phyloP scores from a whole-genome alignment of 2,888 invertebrate genomes.

The Caenorhabditis drosophilae region DNA sequence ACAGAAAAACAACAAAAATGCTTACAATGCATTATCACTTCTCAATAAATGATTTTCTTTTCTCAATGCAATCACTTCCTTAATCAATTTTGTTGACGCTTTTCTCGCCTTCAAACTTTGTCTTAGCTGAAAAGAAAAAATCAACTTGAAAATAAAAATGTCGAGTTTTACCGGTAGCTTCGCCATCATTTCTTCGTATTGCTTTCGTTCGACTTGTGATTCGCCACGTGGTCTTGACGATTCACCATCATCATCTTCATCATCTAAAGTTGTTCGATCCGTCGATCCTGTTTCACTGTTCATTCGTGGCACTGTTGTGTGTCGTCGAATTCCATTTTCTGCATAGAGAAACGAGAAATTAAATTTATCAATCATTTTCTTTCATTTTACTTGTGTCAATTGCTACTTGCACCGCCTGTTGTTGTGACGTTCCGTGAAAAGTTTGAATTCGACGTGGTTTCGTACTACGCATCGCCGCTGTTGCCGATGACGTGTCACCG shows the following conservation, averaged over 20 bases:
- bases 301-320: conserved; percentile 50
- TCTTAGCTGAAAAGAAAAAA: too few relatives aligned
- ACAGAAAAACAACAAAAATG: conserved; percentile 1
- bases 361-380: conserved; percentile 1
- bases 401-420: background rate
- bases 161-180: too few relatives aligned
- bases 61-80: conserved; percentile 34
- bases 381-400: background rate
- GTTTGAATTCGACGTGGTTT: conserved; percentile 47
- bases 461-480: background rate
- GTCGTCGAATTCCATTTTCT: conserved; percentile 44
- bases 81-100: conserved; percentile 36
- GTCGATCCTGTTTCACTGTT: conserved; percentile 16
- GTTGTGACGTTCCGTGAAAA: conserved; percentile 45
- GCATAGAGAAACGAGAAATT: conserved; percentile 8
- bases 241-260: conserved; percentile 15
- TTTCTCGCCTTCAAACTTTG: conserved; percentile 19
- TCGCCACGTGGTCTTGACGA: conserved; percentile 11
- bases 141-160: too few relatives aligned
- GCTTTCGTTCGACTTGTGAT: conserved; percentile 19
- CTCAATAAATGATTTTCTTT: conserved; percentile 29
- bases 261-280: conserved; percentile 14
- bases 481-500: background rate
- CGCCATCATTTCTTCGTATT: conserved; percentile 30
- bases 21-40: conserved; percentile 37